Evolutionary conservation across 2,113 vertebrate species (phyloP), one percentile per base, ranked within the genome.

Genomic region (Otis tarda): DNA sequence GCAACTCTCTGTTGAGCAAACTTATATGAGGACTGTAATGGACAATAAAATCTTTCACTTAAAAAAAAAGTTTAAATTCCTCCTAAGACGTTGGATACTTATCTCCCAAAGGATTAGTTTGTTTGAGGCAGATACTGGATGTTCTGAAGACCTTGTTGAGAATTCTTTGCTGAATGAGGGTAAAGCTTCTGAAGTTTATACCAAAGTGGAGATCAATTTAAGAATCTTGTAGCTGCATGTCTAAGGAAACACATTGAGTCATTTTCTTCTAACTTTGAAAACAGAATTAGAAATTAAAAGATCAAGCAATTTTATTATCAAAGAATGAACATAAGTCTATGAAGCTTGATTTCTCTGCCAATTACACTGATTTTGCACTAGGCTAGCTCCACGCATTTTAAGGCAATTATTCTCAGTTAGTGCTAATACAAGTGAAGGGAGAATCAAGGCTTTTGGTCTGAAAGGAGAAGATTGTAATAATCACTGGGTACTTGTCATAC

Each of bases 201-300:
- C 24, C 39, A 45, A 65, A 83, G 33, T 20, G 4, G 14, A 85
- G 74, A 81, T 83, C 77, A 73, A 9, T 87, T 88, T 79, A 87
- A 77, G 83, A 20, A 76, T 27, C 27, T 68, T 67, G 75, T 64
- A 60, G 39, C 43, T 95, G 10, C 41, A 33, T 65, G 50, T 87
- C 41, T 89, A 28, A 87, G 50, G 57, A 96, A 95, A 84, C n/a
- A 41, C 1, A 0, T 6, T 75, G n/a, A 16, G 25, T 75, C 47
- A 74, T 85, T 84, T 94, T 75, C 23, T 87, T 85, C 74, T 56
- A 13, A 39, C 64, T 82, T 85, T 89, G 53, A 87, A 81, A 97
- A 77, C 16, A 93, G 52, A 85, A 70, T 67, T 5, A 70, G n/a
- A 83, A 90, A 89, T 85, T 79, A 83, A 89, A 95, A 89, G 60